A percentile compares a stretch with the other conserved stretches of the same genome.
Evolutionary conservation across 2,797 vertebrate species (phyloP).

Genomic region (Chiloscyllium punctatum): DNA sequence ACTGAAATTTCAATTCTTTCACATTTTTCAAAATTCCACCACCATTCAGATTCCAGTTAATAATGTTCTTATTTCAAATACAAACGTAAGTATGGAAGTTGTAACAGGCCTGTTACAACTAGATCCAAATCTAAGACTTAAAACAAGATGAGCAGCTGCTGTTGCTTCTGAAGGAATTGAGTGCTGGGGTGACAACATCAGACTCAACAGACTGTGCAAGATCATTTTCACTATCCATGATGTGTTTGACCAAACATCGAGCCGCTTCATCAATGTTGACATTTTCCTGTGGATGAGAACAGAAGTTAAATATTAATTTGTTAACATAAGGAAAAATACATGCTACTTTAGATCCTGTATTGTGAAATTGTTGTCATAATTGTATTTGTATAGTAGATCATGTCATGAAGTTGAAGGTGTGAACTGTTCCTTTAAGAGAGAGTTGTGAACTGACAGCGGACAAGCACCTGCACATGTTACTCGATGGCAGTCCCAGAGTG

Average conservation of each 20-base stretch:
- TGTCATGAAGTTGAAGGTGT: too few species aligned
- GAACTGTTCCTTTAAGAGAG: too few species aligned
- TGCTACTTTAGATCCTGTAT: not conserved
- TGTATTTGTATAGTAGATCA: not conserved
- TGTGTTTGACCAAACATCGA: slow-evolving; percentile 90
- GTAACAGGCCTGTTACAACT: not conserved
- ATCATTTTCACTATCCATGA: slow-evolving; percentile 85
- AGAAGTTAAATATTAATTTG: not conserved
- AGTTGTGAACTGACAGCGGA: too few species aligned
- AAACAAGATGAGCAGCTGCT: slow-evolving; percentile 78
- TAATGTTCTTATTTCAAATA: not conserved
- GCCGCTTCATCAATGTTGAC: slow-evolving; percentile 89
- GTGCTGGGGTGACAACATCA: slow-evolving; percentile 79
- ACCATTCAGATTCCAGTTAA: not conserved
- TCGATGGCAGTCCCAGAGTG: too few species aligned
- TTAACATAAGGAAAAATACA: not conserved
- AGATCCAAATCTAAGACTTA: slow-evolving; percentile 58
- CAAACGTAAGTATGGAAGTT: not conserved
- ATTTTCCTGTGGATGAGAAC: slow-evolving; percentile 70
- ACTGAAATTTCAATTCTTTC: not conserved
- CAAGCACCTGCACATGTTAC: too few species aligned
- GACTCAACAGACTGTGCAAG: slow-evolving; percentile 70
- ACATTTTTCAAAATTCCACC: not conserved
- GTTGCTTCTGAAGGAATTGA: slow-evolving; percentile 59
- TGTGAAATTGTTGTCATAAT: not conserved